These are phyloP conservation scores for Sympetrum striolatum DNA, from an alignment of 2,888 invertebrate species.

Conservation along the genomic window DNA sequence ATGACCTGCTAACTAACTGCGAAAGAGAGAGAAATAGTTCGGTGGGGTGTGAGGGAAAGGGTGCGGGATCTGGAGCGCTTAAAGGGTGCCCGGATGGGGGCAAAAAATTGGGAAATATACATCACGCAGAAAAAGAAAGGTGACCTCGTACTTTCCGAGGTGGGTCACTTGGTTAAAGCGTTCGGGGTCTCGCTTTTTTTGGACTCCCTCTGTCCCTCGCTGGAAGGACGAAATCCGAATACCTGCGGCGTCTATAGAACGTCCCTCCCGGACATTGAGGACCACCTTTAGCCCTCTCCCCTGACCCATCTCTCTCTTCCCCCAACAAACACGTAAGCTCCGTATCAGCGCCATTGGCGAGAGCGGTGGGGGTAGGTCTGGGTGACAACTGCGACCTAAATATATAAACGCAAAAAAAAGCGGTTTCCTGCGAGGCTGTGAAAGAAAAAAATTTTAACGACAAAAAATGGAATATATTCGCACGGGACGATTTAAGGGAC, in stretches of 20 bases:
- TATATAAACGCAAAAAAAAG: background rate
- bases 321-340: background rate
- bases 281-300: background rate
- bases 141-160: slow-evolving; percentile 24
- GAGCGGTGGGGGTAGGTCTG: background rate
- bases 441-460: slow-evolving; percentile 6
- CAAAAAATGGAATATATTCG: background rate
- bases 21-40: background rate
- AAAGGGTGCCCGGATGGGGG: background rate
- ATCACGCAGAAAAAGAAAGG: slow-evolving; percentile 16
- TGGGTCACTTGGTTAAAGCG: slow-evolving; percentile 12
- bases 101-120: slow-evolving; percentile 28
- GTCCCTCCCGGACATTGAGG: background rate
- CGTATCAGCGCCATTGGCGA: background rate
- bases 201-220: background rate
- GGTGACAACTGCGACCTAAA: slow-evolving; percentile 35
- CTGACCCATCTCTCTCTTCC: background rate
- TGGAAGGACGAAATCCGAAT: slow-evolving; percentile 35
- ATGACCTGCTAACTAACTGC: slow-evolving; percentile 40
- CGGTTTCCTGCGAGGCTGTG: background rate
- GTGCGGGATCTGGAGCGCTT: background rate
- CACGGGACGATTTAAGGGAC: background rate
- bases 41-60: background rate
- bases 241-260: slow-evolving; percentile 15
- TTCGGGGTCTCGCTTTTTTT: background rate